phyloP scores from a whole-genome alignment of 2,797 vertebrate genomes.

The Limosa lapponica region DNA sequence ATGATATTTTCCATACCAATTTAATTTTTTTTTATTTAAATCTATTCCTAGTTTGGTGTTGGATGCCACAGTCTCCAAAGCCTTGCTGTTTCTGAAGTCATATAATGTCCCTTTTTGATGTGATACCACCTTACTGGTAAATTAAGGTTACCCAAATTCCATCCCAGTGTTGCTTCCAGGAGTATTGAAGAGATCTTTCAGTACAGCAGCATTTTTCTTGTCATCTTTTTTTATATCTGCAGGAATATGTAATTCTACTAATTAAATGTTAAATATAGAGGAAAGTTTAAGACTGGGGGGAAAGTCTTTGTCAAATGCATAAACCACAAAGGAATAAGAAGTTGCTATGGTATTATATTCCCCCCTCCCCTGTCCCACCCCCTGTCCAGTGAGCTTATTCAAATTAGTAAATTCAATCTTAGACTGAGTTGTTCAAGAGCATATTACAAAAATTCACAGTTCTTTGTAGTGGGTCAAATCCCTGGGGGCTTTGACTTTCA shows the following conservation, averaged over 20 bases:
- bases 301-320: background rate
- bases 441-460: background rate
- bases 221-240: background rate
- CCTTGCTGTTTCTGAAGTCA: background rate
- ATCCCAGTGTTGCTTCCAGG: background rate
- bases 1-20: background rate
- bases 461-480: background rate
- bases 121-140: background rate
- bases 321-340: background rate
- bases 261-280: constrained; percentile 1
- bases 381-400: background rate
- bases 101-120: background rate
- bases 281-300: background rate
- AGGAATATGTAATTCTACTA: constrained; percentile 10
- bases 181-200: background rate
- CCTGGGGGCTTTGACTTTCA: background rate
- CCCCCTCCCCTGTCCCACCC: background rate
- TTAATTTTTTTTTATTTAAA: background rate
- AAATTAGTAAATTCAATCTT: background rate
- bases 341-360: background rate
- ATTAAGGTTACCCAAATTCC: background rate
- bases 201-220: background rate
- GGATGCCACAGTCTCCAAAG: background rate
- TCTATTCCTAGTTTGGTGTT: background rate
- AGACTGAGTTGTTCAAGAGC: background rate